Conservation (phyloP, 2,888 invertebrate species). For the Diarsia brunnea region DNA sequence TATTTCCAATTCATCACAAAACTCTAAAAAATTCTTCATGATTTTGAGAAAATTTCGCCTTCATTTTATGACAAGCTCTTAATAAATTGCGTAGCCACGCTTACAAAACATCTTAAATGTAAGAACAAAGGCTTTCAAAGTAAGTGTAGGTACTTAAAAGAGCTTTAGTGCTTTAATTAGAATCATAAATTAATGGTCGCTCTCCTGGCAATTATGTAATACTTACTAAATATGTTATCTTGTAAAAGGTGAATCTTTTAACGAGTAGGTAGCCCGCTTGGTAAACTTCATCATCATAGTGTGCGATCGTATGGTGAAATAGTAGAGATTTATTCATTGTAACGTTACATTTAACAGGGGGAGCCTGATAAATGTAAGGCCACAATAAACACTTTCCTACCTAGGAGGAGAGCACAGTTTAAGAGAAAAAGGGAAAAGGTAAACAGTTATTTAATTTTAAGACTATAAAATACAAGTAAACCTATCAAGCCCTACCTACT, state of each 20-base stretch:
- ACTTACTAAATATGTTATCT: background rate
- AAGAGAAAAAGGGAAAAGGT: too few species aligned
- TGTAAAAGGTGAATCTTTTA: background rate
- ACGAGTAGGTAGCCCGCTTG: background rate
- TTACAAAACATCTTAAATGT: conserved; percentile 9
- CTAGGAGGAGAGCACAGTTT: too few species aligned
- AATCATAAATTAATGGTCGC: conserved; percentile 13
- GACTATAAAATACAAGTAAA: too few species aligned
- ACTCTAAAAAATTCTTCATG: background rate
- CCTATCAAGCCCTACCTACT: too few species aligned
- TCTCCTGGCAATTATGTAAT: background rate
- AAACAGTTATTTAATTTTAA: too few species aligned
- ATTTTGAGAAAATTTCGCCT: background rate
- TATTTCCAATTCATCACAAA: background rate
- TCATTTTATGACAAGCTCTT: conserved; percentile 19
- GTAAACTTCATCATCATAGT: background rate
- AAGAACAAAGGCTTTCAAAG: conserved; percentile 20
- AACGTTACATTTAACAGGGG: too few species aligned
- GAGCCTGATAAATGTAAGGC: too few species aligned
- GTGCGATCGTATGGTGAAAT: too few species aligned
- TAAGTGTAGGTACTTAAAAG: conserved; percentile 1
- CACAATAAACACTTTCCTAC: too few species aligned
- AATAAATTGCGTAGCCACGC: conserved; percentile 29
- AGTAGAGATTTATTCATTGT: too few species aligned
- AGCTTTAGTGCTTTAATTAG: conserved; percentile 13